phyloP scores from a whole-genome alignment of 2,113 vertebrate species.

The Castor canadensis region DNA sequence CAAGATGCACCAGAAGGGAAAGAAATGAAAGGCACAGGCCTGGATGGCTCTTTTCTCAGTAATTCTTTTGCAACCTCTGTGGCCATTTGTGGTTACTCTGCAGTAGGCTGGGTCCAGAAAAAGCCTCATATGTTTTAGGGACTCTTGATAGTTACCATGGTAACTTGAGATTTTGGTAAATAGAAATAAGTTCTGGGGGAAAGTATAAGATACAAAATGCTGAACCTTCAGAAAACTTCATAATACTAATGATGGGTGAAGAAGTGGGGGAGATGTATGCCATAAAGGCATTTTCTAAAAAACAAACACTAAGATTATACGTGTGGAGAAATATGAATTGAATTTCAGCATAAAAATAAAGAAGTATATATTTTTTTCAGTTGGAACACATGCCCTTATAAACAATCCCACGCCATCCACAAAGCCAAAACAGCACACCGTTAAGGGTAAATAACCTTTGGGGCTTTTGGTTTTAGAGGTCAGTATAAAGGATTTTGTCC shows the following conservation, averaged over 20 bases:
- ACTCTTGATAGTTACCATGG: conserved; percentile 40
- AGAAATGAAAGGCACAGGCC: background rate
- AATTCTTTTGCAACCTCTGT: background rate
- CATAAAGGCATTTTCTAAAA: background rate
- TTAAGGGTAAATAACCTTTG: background rate
- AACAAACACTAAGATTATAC: background rate
- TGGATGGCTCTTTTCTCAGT: background rate
- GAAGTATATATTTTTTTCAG: background rate
- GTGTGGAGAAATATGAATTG: background rate
- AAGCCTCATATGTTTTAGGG: conserved; percentile 31
- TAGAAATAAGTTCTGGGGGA: conserved; percentile 6
- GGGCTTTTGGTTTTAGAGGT: background rate
- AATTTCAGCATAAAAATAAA: conserved; percentile 6
- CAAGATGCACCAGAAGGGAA: background rate
- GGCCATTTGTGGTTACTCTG: conserved; percentile 1
- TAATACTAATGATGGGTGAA: conserved; percentile 16
- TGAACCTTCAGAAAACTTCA: conserved; percentile 38
- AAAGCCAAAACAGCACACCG: background rate
- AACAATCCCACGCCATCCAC: background rate
- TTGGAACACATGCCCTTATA: background rate
- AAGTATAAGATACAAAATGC: background rate
- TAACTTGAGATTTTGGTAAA: conserved; percentile 47
- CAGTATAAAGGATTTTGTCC: background rate
- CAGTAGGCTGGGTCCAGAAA: background rate
- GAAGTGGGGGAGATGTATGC: background rate